Evolutionary conservation across 1,140 invertebrate genomes (phyloP), one percentile per base, ranked within the genome.

Genomic region (Drosophila micromelanica): DNA sequence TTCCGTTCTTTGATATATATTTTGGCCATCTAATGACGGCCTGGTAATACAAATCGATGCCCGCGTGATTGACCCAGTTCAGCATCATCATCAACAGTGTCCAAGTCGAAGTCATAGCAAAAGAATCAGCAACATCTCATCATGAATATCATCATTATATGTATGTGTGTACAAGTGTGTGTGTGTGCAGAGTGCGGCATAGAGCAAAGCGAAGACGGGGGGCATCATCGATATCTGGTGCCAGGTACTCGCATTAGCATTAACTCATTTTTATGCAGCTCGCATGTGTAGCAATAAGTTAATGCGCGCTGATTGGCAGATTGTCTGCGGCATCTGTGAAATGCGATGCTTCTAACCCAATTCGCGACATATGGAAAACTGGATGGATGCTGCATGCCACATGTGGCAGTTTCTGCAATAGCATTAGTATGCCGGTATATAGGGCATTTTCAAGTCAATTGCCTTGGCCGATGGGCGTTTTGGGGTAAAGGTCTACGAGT

Each of bases 281-380:
- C 60, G 61, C 56, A 55, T 64, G 57, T 32, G 54, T 72, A 51
- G 68, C 75, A 68, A 81, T 81, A 62, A 78, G 76, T 84, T 67
- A 80, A 79, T 76, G 54, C 76, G n/a, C 76, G 71, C 54, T 72
- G 61, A 72, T 57, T 72, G 69, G 54, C 69, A 71, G 68, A 71
- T 71, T 71, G 68, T 70, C 67, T 84, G 69, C 23, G 60, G 48
- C 49, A n/a, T n/a, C n/a, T 30, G 11, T 48, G 45, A 75, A 86
- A 85, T 67, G 77, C 52, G 80, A 85, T 86, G 81, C 80, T 67
- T 80, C 73, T 85, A 85, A 85, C 80, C 80, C 80, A 86, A 86
- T 85, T 85, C 49, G 52, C 64, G 43, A 51, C 60, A 15, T 65
- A 56, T 37, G 70, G 56, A 40, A 54, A 78, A 45, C 61, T 60